These are phyloP conservation scores for Bombus picipes DNA, from an alignment of 1,140 invertebrate species.

Conservation along the genomic window DNA sequence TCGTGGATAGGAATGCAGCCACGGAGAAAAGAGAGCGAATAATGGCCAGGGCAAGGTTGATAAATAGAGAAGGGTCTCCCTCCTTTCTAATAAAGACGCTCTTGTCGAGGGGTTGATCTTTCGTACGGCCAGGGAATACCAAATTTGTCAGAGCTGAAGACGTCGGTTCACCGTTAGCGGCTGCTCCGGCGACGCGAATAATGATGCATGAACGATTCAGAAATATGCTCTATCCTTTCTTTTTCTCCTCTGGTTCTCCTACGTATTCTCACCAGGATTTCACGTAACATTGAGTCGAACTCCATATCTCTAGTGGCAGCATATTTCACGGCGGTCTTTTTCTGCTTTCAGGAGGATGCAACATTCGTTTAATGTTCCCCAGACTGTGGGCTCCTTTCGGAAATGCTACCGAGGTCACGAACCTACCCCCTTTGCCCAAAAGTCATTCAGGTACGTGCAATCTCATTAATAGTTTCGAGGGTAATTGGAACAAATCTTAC, in stretches of 20 bases:
- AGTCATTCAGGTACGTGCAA: conserved; percentile 77
- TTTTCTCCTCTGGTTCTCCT: not conserved
- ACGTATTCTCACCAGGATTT: conserved; percentile 19
- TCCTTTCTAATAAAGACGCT: conserved; percentile 83
- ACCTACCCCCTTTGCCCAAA: conserved; percentile 76
- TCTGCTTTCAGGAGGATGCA: conserved; percentile 73
- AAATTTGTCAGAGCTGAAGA: conserved; percentile 77
- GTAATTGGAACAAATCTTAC: not conserved
- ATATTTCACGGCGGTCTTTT: not conserved
- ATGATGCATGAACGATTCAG: conserved; percentile 57
- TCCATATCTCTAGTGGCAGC: too few species aligned
- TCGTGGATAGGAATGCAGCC: conserved; percentile 68
- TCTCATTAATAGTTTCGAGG: not conserved
- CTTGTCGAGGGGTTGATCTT: conserved; percentile 81
- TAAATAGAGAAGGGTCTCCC: conserved; percentile 77
- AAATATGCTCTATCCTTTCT: conserved; percentile 33
- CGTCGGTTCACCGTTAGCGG: conserved; percentile 60
- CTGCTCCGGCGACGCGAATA: conserved; percentile 39
- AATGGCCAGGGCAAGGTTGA: conserved; percentile 75
- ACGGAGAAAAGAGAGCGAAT: conserved; percentile 70
- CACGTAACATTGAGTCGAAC: not conserved
- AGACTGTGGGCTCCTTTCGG: conserved; percentile 80
- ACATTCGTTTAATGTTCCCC: conserved; percentile 80
- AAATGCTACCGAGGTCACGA: conserved; percentile 75
- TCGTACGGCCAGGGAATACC: conserved; percentile 79